phyloP scores from a whole-genome alignment of 1,140 invertebrate species.

The Polypedilum vanderplanki region DNA sequence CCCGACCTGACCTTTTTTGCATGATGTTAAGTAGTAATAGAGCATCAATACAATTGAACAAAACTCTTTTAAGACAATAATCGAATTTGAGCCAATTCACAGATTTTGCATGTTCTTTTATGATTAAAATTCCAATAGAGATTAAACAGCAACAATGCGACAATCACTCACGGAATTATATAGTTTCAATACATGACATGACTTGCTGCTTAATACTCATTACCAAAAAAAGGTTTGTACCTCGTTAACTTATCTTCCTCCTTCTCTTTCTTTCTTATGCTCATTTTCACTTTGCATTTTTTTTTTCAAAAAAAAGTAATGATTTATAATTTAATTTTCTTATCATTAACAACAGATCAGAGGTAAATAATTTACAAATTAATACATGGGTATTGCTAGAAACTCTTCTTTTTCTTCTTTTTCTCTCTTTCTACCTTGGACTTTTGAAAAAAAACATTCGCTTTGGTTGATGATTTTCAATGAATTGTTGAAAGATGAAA shows the following conservation, averaged over 20 bases:
- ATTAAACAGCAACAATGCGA: neutral
- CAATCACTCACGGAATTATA: slow-evolving; percentile 24
- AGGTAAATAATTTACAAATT: slow-evolving; percentile 27
- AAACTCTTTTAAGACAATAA: neutral
- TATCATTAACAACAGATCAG: slow-evolving; percentile 16
- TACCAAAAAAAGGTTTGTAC: slow-evolving; percentile 26
- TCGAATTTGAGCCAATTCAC: neutral
- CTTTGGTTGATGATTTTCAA: too few species aligned
- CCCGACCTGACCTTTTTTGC: slow-evolving; percentile 24
- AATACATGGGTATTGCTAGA: slow-evolving; percentile 10
- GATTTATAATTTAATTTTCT: slow-evolving; percentile 29
- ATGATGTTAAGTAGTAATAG: slow-evolving; percentile 21
- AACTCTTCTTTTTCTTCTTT: neutral
- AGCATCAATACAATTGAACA: neutral
- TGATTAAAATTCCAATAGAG: neutral
- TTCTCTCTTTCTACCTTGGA: too few species aligned
- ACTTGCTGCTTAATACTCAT: slow-evolving; percentile 3
- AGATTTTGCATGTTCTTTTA: neutral
- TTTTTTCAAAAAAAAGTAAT: neutral
- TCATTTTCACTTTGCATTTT: neutral
- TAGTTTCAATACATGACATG: neutral
- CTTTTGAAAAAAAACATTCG: too few species aligned
- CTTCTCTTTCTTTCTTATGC: too few species aligned
- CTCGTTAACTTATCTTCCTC: slow-evolving; percentile 9
- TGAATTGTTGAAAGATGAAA: too few species aligned